Conservation (phyloP, 2,888 invertebrate species). For the Drosophila acutilabella region DNA sequence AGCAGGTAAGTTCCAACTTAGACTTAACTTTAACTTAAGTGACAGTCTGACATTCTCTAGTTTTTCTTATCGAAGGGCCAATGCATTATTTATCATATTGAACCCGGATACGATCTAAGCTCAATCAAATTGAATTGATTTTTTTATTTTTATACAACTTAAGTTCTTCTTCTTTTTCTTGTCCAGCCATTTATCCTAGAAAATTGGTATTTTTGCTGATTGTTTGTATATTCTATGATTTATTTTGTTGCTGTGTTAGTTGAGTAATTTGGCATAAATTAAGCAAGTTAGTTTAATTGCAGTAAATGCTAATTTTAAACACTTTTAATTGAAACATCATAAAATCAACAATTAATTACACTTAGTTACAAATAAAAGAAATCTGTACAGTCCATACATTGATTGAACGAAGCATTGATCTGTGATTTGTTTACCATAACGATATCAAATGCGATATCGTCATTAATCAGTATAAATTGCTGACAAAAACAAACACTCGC, state of each 20-base stretch:
- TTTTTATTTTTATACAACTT: background rate
- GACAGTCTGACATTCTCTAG: slow-evolving; percentile 31
- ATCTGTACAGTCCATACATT: slow-evolving; percentile 4
- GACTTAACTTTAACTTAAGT: slow-evolving; percentile 13
- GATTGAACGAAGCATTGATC: slow-evolving; percentile 23
- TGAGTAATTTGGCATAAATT: slow-evolving; percentile 33
- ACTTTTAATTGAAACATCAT: slow-evolving; percentile 67
- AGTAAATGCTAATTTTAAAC: slow-evolving; percentile 48
- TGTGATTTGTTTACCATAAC: slow-evolving; percentile 53
- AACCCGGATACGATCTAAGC: slow-evolving; percentile 19
- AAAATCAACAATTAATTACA: slow-evolving; percentile 59
- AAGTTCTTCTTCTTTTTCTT: slow-evolving; percentile 1
- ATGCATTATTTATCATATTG: slow-evolving; percentile 59
- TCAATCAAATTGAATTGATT: slow-evolving; percentile 9
- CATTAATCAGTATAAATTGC: slow-evolving; percentile 63
- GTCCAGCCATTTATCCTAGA: slow-evolving; percentile 12
- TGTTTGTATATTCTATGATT: background rate
- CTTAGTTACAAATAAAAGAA: slow-evolving; percentile 1
- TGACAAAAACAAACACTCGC: slow-evolving; percentile 57
- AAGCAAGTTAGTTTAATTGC: slow-evolving; percentile 25
- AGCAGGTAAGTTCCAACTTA: background rate
- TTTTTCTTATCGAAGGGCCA: slow-evolving; percentile 9
- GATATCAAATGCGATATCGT: slow-evolving; percentile 41
- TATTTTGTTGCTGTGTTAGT: background rate
- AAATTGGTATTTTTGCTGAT: slow-evolving; percentile 1